A percentile compares a stretch with the other conserved stretches of the same genome.
Conservation (phyloP, 2,888 invertebrate genomes). For the Erebia epiphron region DNA sequence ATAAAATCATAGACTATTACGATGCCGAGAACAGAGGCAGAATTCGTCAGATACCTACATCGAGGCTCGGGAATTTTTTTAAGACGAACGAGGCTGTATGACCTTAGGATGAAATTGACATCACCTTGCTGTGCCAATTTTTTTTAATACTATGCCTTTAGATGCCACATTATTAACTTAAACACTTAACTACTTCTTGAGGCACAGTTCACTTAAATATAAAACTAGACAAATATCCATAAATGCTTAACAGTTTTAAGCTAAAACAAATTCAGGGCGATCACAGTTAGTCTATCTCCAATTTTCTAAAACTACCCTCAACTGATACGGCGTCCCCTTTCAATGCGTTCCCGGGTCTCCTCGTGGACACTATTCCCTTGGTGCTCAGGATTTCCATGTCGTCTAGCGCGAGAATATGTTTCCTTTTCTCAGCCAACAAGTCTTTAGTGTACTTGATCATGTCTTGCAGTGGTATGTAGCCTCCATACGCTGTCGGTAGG, state of each 20-base stretch:
- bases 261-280: not conserved
- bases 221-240: not conserved
- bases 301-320: constrained; percentile 86
- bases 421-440: constrained; percentile 83
- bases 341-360: constrained; percentile 53
- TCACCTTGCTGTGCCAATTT: too few relatives aligned
- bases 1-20: too few relatives aligned
- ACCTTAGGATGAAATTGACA: too few relatives aligned
- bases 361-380: constrained; percentile 74
- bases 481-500: constrained; percentile 89
- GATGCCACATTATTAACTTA: not conserved
- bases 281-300: constrained; percentile 84
- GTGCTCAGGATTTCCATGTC: constrained; percentile 86
- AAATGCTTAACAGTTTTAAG: not conserved
- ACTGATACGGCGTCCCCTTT: constrained; percentile 60
- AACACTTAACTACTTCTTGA: not conserved
- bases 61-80: too few relatives aligned
- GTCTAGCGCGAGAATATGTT: constrained; percentile 83
- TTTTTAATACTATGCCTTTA: too few relatives aligned
- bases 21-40: too few relatives aligned
- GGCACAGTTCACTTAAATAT: not conserved
- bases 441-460: constrained; percentile 88
- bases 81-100: too few relatives aligned
- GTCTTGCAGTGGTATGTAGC: constrained; percentile 85
- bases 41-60: too few relatives aligned